Conservation (phyloP, 53 echinoderm and acorn worm genomes). For the Stichopus horrens region DNA sequence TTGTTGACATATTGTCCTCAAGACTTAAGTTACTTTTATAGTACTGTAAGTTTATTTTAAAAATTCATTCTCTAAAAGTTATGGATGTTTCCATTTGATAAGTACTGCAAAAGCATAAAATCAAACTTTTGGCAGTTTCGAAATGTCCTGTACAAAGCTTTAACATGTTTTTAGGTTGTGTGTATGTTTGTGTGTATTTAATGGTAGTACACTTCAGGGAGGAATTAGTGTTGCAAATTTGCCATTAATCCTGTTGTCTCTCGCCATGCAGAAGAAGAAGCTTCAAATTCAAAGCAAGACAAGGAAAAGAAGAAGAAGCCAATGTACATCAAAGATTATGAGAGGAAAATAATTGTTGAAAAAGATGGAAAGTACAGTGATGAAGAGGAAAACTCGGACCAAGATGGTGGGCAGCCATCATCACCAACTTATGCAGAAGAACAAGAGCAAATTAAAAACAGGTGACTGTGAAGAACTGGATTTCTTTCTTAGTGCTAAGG, state of each 20-base stretch:
- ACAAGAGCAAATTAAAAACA: slow-evolving; percentile 73
- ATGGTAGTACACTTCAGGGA: not conserved
- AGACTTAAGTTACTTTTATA: no score
- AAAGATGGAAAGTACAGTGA: slow-evolving; percentile 79
- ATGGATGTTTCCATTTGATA: no score
- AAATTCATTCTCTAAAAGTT: no score
- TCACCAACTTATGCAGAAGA: slow-evolving; percentile 85
- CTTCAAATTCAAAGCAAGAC: not conserved
- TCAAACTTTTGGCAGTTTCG: no score
- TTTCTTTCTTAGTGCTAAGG: not conserved
- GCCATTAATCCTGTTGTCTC: not conserved
- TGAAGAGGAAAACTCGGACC: slow-evolving; percentile 63
- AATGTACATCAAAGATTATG: slow-evolving; percentile 89
- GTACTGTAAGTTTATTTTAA: no score
- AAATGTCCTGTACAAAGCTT: no score
- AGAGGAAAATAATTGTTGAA: slow-evolving; percentile 90
- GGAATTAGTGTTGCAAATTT: not conserved
- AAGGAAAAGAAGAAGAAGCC: slow-evolving; percentile 46
- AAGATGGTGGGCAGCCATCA: slow-evolving; percentile 42
- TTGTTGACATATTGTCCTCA: no score
- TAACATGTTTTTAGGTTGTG: no score
- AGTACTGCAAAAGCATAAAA: no score
- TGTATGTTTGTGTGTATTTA: not conserved
- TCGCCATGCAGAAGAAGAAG: slow-evolving; percentile 48
- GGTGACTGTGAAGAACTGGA: slow-evolving; percentile 39